Conservation (phyloP, 2,797 vertebrate genomes). For the Parauchenoglanis ngamensis region DNA sequence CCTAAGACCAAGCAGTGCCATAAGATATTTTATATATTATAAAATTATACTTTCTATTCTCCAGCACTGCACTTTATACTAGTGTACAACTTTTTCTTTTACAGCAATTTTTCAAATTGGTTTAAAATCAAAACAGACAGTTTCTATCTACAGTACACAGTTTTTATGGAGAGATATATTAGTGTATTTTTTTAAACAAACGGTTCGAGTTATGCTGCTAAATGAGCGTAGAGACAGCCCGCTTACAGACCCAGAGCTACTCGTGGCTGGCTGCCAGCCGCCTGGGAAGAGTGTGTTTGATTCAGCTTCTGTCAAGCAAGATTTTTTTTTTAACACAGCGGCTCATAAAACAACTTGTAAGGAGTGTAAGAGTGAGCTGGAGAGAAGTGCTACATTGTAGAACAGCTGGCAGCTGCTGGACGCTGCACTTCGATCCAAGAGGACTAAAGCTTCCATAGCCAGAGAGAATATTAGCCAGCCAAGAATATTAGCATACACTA, state of each 20-base stretch:
- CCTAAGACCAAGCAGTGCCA: conserved; percentile 25
- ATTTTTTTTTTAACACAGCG: conserved; percentile 41
- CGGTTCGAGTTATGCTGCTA: conserved; percentile 57
- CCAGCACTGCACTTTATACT: neutral
- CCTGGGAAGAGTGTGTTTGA: conserved; percentile 45
- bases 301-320: conserved; percentile 49
- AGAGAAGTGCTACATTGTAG: conserved; percentile 38
- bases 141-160: conserved; percentile 14
- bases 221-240: conserved; percentile 52
- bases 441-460: conserved; percentile 15
- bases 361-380: conserved; percentile 46
- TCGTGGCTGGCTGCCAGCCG: conserved; percentile 56
- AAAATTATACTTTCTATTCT: neutral
- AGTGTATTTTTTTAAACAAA: conserved; percentile 46
- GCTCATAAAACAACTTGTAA: conserved; percentile 59
- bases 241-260: conserved; percentile 54
- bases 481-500: conserved; percentile 53
- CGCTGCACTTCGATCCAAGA: neutral
- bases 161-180: conserved; percentile 53
- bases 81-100: neutral
- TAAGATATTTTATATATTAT: neutral
- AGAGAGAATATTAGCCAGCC: conserved; percentile 36
- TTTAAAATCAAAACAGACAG: conserved; percentile 4
- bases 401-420: conserved; percentile 46
- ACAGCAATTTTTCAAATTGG: neutral